Conservation (phyloP, 2,797 vertebrate genomes). For the Artibeus jamaicensis region DNA sequence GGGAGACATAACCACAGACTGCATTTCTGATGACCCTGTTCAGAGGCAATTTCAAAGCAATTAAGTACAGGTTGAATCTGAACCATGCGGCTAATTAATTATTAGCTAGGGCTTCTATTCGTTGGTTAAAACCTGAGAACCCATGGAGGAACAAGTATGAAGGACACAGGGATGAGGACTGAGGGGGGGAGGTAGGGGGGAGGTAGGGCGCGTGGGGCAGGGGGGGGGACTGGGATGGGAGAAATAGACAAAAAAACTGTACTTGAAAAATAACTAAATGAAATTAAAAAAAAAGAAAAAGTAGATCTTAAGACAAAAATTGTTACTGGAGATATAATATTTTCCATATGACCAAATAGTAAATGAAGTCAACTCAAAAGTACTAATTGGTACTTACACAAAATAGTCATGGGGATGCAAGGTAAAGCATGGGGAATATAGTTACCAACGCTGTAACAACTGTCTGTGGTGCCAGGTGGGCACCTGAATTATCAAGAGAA, state of each 20-base stretch:
- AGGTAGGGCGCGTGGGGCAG: too few relatives aligned
- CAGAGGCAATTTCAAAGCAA: slow-evolving; percentile 60
- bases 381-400: background rate
- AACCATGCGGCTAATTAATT: slow-evolving; percentile 52
- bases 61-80: slow-evolving; percentile 60
- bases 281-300: too few relatives aligned
- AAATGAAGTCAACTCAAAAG: background rate
- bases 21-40: slow-evolving; percentile 35
- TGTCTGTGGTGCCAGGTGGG: background rate
- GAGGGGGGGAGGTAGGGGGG: too few relatives aligned
- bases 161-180: too few relatives aligned
- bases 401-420: background rate
- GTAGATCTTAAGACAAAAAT: background rate
- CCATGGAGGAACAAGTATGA: too few relatives aligned
- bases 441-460: background rate
- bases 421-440: too few relatives aligned
- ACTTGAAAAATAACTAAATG: too few relatives aligned
- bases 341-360: background rate
- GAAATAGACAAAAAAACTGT: too few relatives aligned
- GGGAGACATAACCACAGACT: slow-evolving; percentile 17
- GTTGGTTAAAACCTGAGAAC: slow-evolving; percentile 53
- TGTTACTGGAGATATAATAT: background rate
- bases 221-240: too few relatives aligned
- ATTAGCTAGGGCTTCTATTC: slow-evolving; percentile 57
- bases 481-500: background rate